These are phyloP conservation scores for Heliconius ismenius DNA, from an alignment of 2,888 invertebrate genomes.

Conservation along the genomic window DNA sequence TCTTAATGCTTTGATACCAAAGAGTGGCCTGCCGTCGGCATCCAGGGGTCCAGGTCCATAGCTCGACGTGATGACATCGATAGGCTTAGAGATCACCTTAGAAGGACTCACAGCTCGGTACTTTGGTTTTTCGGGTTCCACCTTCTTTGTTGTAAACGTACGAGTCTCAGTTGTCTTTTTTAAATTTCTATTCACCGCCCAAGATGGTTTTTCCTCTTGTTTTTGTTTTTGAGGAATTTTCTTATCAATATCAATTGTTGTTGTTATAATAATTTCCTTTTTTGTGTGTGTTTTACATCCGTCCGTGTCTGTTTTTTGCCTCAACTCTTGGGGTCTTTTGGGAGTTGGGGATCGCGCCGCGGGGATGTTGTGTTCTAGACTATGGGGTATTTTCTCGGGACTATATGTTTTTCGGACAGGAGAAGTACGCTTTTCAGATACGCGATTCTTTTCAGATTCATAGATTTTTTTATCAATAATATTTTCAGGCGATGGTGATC, in stretches of 20 bases:
- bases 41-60: slow-evolving; percentile 92
- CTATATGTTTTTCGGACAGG: slow-evolving; percentile 35
- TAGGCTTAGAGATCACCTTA: slow-evolving; percentile 71
- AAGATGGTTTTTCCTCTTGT: slow-evolving; percentile 82
- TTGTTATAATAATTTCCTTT: slow-evolving; percentile 65
- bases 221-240: slow-evolving; percentile 61
- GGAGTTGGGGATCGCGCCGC: slow-evolving; percentile 63
- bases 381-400: slow-evolving; percentile 37
- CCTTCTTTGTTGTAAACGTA: slow-evolving; percentile 66
- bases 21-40: slow-evolving; percentile 89
- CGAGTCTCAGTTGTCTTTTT: slow-evolving; percentile 78
- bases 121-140: slow-evolving; percentile 69
- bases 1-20: slow-evolving; percentile 88
- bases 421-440: slow-evolving; percentile 41
- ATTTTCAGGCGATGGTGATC: slow-evolving; percentile 66
- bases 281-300: slow-evolving; percentile 45
- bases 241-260: slow-evolving; percentile 61
- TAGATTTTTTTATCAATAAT: slow-evolving; percentile 47
- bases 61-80: slow-evolving; percentile 88
- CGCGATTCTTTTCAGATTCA: slow-evolving; percentile 28
- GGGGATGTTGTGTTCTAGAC: slow-evolving; percentile 37
- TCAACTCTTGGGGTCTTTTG: slow-evolving; percentile 48
- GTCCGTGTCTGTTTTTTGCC: slow-evolving; percentile 52
- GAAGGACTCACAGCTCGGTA: slow-evolving; percentile 69
- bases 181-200: slow-evolving; percentile 83